Conservation (phyloP, 2,888 invertebrate genomes). For the Allophyes oxyacanthae region DNA sequence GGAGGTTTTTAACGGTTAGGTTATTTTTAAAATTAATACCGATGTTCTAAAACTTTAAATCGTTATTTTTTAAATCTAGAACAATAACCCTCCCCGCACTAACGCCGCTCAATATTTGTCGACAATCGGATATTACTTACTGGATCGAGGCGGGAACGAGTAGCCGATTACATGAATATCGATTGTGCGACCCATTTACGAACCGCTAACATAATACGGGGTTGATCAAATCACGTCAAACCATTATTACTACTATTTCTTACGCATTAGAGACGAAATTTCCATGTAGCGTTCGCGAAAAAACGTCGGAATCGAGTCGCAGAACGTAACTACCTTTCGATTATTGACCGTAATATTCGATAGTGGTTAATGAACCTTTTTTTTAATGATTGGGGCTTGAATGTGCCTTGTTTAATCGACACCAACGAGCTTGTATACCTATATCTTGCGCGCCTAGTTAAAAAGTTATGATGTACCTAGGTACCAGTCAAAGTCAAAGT, state of each 20-base stretch:
- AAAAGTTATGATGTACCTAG: constrained; percentile 30
- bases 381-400: constrained; percentile 42
- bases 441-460: constrained; percentile 29
- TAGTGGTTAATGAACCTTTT: constrained; percentile 50
- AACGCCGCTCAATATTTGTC: constrained; percentile 46
- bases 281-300: constrained; percentile 17
- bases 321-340: constrained; percentile 51
- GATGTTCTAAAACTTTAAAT: too few species aligned
- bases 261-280: constrained; percentile 32
- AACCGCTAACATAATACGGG: constrained; percentile 57
- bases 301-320: constrained; percentile 42
- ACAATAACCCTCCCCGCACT: constrained; percentile 24
- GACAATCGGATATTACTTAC: constrained; percentile 58
- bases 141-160: constrained; percentile 55
- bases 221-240: constrained; percentile 50
- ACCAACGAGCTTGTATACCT: constrained; percentile 30
- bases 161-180: constrained; percentile 64
- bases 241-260: constrained; percentile 30
- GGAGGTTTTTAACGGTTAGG: too few species aligned
- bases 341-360: constrained; percentile 55
- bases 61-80: too few species aligned
- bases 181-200: constrained; percentile 67
- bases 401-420: constrained; percentile 38
- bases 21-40: too few species aligned
- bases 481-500: too few species aligned